Conservation (phyloP, 1,140 invertebrate species). For the Drosophila orena region DNA sequence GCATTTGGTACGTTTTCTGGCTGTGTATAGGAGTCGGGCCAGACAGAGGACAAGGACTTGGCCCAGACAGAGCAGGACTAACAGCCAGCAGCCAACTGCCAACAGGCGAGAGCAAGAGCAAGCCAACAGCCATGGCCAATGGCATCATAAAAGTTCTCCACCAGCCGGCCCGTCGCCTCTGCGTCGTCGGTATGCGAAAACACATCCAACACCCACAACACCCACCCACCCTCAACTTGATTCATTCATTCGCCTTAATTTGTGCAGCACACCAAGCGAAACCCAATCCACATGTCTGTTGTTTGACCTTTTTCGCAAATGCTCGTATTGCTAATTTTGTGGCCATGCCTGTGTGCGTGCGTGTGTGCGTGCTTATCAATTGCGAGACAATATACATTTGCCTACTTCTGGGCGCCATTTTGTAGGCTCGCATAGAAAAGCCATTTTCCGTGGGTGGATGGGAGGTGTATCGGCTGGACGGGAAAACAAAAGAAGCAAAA, state of each 20-base stretch:
- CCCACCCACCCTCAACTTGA: neutral
- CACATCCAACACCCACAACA: slow-evolving; percentile 12
- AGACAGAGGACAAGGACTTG: slow-evolving; percentile 43
- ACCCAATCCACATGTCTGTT: slow-evolving; percentile 38
- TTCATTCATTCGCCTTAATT: slow-evolving; percentile 45
- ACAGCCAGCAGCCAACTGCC: slow-evolving; percentile 6
- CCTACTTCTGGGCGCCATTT: slow-evolving; percentile 42
- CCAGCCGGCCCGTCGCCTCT: slow-evolving; percentile 38
- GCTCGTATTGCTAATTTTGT: slow-evolving; percentile 64
- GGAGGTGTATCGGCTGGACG: neutral
- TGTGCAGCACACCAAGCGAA: slow-evolving; percentile 13
- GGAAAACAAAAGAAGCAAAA: slow-evolving; percentile 35
- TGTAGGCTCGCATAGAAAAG: slow-evolving; percentile 35
- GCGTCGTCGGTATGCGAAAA: slow-evolving; percentile 23
- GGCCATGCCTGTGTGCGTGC: slow-evolving; percentile 11
- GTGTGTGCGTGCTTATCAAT: slow-evolving; percentile 37
- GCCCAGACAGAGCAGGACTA: slow-evolving; percentile 51
- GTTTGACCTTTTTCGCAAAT: slow-evolving; percentile 63
- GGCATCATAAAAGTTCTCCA: slow-evolving; percentile 71
- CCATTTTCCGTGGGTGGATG: slow-evolving; percentile 2
- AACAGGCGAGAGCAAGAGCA: neutral
- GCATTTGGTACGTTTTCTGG: neutral
- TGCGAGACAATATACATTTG: slow-evolving; percentile 45
- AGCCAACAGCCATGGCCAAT: slow-evolving; percentile 56
- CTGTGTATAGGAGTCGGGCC: slow-evolving; percentile 4